These are phyloP conservation scores for Apodemus agrarius DNA, from an alignment of 2,797 vertebrate species.

Conservation along the genomic window DNA sequence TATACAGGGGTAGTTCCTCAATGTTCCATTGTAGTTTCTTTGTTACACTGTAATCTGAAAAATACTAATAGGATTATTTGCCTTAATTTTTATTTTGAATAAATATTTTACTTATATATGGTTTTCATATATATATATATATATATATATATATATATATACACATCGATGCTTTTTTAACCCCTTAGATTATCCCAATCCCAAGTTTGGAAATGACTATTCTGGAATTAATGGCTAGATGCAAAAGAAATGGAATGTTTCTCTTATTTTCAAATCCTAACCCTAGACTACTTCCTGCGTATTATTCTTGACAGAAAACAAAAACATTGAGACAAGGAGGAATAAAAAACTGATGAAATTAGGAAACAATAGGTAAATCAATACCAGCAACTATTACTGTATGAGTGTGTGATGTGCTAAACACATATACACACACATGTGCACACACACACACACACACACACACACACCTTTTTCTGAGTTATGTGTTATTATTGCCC, in stretches of 20 bases:
- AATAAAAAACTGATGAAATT: background rate
- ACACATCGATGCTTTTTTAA: background rate
- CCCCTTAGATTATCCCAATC: background rate
- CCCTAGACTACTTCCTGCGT: background rate
- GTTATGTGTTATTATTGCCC: background rate
- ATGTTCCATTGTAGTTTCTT: background rate
- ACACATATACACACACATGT: background rate
- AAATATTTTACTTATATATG: background rate
- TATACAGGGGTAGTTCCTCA: background rate
- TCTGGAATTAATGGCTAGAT: constrained; percentile 7
- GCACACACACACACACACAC: background rate
- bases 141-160: too few species aligned
- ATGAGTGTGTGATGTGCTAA: background rate
- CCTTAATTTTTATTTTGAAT: background rate
- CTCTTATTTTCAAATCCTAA: background rate
- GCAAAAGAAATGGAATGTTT: constrained; percentile 13
- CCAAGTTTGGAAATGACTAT: constrained; percentile 8
- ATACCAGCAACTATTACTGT: background rate
- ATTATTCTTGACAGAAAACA: constrained; percentile 20
- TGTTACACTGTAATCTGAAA: background rate
- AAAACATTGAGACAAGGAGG: background rate
- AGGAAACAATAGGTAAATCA: background rate
- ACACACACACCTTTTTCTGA: background rate
- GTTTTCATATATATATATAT: too few species aligned
- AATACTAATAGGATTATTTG: background rate